Base-by-base conservation (phyloP, 37 sponge, comb jelly and placozoan genomes). In the Bolinopsis microptera region DNA sequence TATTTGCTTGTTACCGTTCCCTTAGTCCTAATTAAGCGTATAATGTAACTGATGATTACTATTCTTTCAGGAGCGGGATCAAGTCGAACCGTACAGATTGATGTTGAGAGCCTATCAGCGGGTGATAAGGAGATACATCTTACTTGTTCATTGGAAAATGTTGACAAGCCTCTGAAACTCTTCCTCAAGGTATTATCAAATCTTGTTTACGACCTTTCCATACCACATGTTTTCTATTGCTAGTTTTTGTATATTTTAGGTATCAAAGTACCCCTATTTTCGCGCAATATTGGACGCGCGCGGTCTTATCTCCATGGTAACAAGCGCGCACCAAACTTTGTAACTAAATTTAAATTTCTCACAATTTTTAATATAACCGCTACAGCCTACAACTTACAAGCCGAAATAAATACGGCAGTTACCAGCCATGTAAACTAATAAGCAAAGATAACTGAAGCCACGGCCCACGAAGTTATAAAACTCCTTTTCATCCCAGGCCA, bases 161-260 rank as follows among this genome's bases (percentile, higher is more conserved):
- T 86, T 9, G 90, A 86, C 1, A 86, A 86, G 24, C 90, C 90
- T 16, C 41, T 41, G 8, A 86, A 86, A 40, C 41, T 86, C 27
- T 86, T 86, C 61, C 48, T 86, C 25, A 86, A 86, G 90, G 90
- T 86, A 39, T 33, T n/a, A n/a, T n/a, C n/a, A n/a, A n/a, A n/a
- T n/a, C n/a, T n/a, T n/a, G n/a, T n/a, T n/a, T n/a, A n/a, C 68
- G 68, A 22, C 68, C 5, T 25, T 25, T 25, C 27, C 5, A 28
- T 70, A 25, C 74, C 74, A 70, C 74, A 30, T 3, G 18, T 18
- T 70, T 70, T 18, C 27, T 86, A 86, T 86, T 27, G 61, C 90
- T 86, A 39, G 90, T 86, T 86, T 86, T 86, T 1, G 90, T 9
- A 77, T 1, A 9, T 5, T 25, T 70, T 70, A 3, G 23, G 23